phyloP scores from a whole-genome alignment of 2,888 invertebrate species.

The Nematopogon swammerdamellus region DNA sequence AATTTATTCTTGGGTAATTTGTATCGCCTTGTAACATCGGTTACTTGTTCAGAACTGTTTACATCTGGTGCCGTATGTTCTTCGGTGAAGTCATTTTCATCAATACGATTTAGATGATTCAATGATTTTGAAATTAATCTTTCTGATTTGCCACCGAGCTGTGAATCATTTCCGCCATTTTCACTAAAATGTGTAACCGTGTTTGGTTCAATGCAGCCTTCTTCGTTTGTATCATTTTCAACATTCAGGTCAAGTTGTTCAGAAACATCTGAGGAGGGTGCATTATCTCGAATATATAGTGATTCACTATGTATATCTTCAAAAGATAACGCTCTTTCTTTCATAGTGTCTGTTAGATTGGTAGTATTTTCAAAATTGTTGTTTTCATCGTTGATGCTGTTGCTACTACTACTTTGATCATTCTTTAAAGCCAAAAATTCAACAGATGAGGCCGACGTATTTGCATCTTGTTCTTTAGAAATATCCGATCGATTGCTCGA shows the following conservation, averaged over 20 bases:
- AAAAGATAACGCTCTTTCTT: not conserved
- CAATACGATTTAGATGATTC: not conserved
- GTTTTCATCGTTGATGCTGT: not conserved
- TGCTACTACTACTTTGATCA: too few relatives aligned
- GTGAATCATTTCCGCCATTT: conserved; percentile 3
- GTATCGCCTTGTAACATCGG: conserved; percentile 18
- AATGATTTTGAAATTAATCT: not conserved
- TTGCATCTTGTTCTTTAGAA: too few relatives aligned
- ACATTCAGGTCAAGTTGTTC: not conserved
- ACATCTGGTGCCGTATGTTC: not conserved
- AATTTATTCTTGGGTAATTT: conserved; percentile 19
- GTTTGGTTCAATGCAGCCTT: conserved; percentile 6
- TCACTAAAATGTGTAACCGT: conserved; percentile 9
- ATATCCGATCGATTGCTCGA: too few relatives aligned
- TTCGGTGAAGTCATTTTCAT: not conserved
- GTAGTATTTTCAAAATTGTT: not conserved
- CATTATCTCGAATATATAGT: not conserved
- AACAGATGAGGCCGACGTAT: too few relatives aligned
- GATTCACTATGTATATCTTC: not conserved
- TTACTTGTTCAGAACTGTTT: not conserved
- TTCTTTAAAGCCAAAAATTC: too few relatives aligned
- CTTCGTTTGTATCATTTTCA: conserved; percentile 2
- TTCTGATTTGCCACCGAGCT: not conserved
- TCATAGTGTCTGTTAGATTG: not conserved
- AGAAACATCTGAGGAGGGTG: not conserved